These are phyloP conservation scores for Stenodera caucasica DNA, from an alignment of 2,888 invertebrate genomes.

Conservation along the genomic window DNA sequence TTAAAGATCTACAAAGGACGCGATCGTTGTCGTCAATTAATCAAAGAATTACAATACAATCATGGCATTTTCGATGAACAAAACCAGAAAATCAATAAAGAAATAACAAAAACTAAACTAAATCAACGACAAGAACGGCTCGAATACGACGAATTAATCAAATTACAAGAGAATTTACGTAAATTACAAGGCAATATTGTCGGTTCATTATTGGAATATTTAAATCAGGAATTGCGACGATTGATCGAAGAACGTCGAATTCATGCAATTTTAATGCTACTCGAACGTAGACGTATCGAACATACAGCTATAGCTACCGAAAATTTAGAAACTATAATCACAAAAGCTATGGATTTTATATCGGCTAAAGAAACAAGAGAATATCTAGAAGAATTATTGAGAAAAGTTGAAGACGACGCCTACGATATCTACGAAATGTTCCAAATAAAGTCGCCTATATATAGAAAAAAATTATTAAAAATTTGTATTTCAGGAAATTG, in stretches of 20 bases:
- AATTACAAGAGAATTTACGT: slow-evolving; percentile 65
- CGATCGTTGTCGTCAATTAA: slow-evolving; percentile 68
- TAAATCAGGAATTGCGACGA: slow-evolving; percentile 76
- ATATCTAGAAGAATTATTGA: slow-evolving; percentile 60
- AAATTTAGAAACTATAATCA: slow-evolving; percentile 64
- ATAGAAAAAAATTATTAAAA: too few species aligned
- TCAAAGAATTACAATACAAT: slow-evolving; percentile 70
- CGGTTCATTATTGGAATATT: slow-evolving; percentile 70
- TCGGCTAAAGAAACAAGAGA: slow-evolving; percentile 61
- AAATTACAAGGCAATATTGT: slow-evolving; percentile 73
- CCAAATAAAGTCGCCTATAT: too few species aligned
- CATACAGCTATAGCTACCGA: slow-evolving; percentile 83
- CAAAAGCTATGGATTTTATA: slow-evolving; percentile 62
- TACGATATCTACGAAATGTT: too few species aligned
- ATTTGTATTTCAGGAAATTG: too few species aligned
- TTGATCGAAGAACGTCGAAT: slow-evolving; percentile 76
- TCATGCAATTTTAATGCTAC: slow-evolving; percentile 77
- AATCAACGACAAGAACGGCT: slow-evolving; percentile 48
- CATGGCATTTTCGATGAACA: slow-evolving; percentile 66
- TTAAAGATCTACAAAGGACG: slow-evolving; percentile 72
- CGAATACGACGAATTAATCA: slow-evolving; percentile 32
- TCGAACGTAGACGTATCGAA: slow-evolving; percentile 74
- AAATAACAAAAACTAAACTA: slow-evolving; percentile 44
- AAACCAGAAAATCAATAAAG: slow-evolving; percentile 44
- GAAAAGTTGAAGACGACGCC: slow-evolving; percentile 60